Conservation (phyloP, 2,113 vertebrate genomes). For the Martes martes region DNA sequence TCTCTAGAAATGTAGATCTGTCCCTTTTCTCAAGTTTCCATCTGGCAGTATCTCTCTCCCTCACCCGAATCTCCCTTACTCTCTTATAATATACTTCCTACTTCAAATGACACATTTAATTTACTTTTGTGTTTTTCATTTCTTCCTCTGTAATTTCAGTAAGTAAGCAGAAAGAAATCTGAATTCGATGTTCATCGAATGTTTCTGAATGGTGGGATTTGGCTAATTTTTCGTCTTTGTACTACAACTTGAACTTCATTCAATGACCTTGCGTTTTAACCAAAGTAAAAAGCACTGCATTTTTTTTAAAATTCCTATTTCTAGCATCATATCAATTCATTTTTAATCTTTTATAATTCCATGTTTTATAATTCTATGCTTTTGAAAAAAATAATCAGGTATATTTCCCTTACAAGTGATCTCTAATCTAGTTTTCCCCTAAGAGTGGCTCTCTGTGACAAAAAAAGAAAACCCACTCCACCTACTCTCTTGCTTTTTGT, state of each 20-base stretch:
- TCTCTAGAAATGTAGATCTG: not conserved
- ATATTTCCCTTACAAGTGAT: not conserved
- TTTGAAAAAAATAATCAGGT: not conserved
- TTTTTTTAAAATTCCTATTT: not conserved
- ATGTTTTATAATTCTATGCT: not conserved
- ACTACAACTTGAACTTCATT: not conserved
- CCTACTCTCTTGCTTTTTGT: not conserved
- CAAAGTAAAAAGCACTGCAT: not conserved
- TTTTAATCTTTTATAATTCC: conserved; percentile 18
- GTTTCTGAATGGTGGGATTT: not conserved
- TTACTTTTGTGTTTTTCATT: not conserved
- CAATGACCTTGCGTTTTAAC: not conserved
- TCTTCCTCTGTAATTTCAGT: not conserved
- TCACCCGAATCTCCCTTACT: not conserved
- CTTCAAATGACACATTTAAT: not conserved
- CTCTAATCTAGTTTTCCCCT: not conserved
- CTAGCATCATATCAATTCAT: not conserved
- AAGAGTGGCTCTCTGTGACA: not conserved
- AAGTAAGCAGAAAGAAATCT: not conserved
- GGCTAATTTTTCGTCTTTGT: not conserved
- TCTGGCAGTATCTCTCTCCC: not conserved
- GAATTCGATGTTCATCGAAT: not conserved
- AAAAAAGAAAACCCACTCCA: not conserved
- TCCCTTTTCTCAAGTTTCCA: conserved; percentile 6
- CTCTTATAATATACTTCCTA: not conserved